These are phyloP conservation scores for Parasteatoda tepidariorum DNA, from an alignment of 1,140 invertebrate species.

Conservation along the genomic window DNA sequence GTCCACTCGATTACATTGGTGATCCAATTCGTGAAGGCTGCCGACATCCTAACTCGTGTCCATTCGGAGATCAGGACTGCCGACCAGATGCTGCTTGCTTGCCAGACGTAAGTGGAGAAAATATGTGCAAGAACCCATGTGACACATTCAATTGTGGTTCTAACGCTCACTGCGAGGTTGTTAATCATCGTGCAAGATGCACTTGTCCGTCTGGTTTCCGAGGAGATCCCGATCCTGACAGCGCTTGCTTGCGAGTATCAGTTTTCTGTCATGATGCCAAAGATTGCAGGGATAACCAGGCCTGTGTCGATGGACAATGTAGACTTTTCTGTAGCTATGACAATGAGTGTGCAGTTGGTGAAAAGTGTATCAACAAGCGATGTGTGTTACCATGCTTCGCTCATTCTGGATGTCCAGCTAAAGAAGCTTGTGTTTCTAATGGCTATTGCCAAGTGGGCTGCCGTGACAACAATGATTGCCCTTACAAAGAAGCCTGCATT, in stretches of 20 bases:
- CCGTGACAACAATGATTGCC: constrained; percentile 80
- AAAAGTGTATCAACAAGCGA: constrained; percentile 81
- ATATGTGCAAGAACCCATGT: constrained; percentile 85
- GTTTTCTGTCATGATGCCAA: constrained; percentile 77
- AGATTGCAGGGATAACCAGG: constrained; percentile 79
- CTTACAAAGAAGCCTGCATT: constrained; percentile 80
- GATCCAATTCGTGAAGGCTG: constrained; percentile 80
- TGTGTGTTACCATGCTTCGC: constrained; percentile 77
- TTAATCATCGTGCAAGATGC: constrained; percentile 80
- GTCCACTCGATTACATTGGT: constrained; percentile 80
- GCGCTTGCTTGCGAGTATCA: constrained; percentile 79
- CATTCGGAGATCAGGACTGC: constrained; percentile 80
- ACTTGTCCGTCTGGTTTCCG: constrained; percentile 80
- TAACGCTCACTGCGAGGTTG: constrained; percentile 82
- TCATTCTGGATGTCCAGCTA: constrained; percentile 81
- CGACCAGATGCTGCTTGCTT: constrained; percentile 79
- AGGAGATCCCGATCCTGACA: constrained; percentile 73
- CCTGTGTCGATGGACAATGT: constrained; percentile 86
- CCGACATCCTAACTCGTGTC: constrained; percentile 78
- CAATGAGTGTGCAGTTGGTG: constrained; percentile 82
- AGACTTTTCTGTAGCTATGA: constrained; percentile 81
- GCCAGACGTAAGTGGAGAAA: constrained; percentile 75
- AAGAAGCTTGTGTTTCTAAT: constrained; percentile 80
- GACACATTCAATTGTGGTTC: constrained; percentile 78
- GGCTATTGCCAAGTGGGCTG: constrained; percentile 81